Base-by-base conservation (phyloP, 2,888 invertebrate genomes). In the Muschampia plurimacula region DNA sequence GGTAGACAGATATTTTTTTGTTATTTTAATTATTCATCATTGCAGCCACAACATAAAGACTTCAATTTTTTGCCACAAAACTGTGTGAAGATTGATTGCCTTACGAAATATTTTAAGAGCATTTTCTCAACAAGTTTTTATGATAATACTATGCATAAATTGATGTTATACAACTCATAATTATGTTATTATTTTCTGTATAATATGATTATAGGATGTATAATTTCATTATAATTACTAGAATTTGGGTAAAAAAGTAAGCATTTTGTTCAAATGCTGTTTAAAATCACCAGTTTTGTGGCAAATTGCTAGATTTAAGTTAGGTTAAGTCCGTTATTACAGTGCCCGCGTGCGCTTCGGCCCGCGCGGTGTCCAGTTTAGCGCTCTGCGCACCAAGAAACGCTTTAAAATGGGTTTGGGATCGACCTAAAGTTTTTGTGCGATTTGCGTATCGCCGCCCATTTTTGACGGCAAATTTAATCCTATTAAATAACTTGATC, bases 341-440 rank as follows among this genome's bases (percentile, higher is more conserved):
- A 85, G 93, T 91, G 77, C 91, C 92, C 91, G 91, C 87, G 90
- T 89, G 93, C 90, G 78, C 93, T 90, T 3, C 0, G 39, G 91
- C 93, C 93, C 92, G 89, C 89, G 87, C 89, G 91, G 92, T 90
- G 75, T 79, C 84, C 84, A 79, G 82, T 75, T 73, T 65, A 74
- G 91, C 92, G 91, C 88, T 74, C 59, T 59, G 90, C 92, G 90
- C 91, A 86, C 93, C 93, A 93, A 92, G 93, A 93, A 91, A 78
- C 88, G 7, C 63, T 15, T 63, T 75, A 81, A 75, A 90, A 84
- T 91, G 75, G 76, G 72, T 79, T 76, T 65, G 77, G 77, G 55
- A 67, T 39, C 75, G 79, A 82, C 76, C 60, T 75, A 36, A 36
- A 10, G 67, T 62, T 62, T 63, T 36, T 4, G 36, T 67, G 72